phyloP scores from a whole-genome alignment of 2,797 vertebrate species.

The Pagetopsis macropterus region DNA sequence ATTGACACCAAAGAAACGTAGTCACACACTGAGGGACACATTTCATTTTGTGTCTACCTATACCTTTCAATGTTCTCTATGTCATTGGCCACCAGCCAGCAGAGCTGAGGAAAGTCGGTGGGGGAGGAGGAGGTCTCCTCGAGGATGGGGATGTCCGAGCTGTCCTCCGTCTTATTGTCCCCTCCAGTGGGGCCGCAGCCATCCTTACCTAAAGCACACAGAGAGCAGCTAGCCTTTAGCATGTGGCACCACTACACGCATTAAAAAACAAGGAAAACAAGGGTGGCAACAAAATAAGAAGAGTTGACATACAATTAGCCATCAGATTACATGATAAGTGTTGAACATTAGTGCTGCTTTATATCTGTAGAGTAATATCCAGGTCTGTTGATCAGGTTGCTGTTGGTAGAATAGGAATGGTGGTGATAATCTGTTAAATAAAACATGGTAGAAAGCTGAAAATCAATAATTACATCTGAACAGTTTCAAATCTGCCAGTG shows the following conservation, averaged over 20 bases:
- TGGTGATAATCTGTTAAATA: neutral
- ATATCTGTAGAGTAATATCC: neutral
- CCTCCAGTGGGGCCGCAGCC: constrained; percentile 75
- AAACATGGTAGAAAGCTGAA: neutral
- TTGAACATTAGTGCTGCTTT: neutral
- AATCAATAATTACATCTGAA: neutral
- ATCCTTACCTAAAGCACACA: constrained; percentile 86
- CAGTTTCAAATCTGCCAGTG: neutral
- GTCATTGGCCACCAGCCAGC: constrained; percentile 93
- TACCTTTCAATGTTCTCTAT: constrained; percentile 97
- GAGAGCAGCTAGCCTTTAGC: constrained; percentile 6
- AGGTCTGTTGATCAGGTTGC: neutral
- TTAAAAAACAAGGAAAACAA: neutral
- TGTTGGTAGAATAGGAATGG: neutral
- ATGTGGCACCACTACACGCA: neutral
- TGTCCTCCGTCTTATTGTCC: constrained; percentile 90
- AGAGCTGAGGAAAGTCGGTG: constrained; percentile 88
- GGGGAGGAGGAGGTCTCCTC: constrained; percentile 92
- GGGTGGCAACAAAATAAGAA: neutral
- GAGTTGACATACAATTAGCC: neutral
- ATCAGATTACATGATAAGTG: neutral
- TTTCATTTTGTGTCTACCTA: constrained; percentile 28
- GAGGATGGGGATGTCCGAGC: constrained; percentile 91
- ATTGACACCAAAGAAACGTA: neutral
- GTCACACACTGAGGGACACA: neutral